These are phyloP conservation scores for Lysiphlebus fabarum DNA, from an alignment of 1,140 invertebrate species.

Conservation along the genomic window DNA sequence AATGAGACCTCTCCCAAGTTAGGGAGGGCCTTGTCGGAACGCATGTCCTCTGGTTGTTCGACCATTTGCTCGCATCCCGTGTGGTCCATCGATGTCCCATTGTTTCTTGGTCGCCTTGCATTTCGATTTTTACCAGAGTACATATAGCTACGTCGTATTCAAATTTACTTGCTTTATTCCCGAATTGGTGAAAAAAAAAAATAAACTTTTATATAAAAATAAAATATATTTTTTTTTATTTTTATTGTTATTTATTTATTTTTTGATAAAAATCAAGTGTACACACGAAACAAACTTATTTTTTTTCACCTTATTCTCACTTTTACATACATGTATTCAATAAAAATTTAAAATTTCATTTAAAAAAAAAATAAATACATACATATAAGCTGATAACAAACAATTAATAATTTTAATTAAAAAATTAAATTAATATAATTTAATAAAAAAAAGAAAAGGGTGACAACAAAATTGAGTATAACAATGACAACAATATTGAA, in stretches of 20 bases:
- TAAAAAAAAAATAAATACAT: too few relatives aligned
- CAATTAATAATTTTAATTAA: too few relatives aligned
- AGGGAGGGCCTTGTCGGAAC: slow-evolving; percentile 45
- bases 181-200: slow-evolving; percentile 33
- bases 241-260: too few relatives aligned
- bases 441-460: too few relatives aligned
- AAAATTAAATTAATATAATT: too few relatives aligned
- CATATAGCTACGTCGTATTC: slow-evolving; percentile 38
- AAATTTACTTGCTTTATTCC: slow-evolving; percentile 39
- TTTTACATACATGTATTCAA: too few relatives aligned
- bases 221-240: background rate
- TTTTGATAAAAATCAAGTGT: too few relatives aligned
- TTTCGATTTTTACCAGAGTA: background rate
- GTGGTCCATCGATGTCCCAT: slow-evolving; percentile 56
- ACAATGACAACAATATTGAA: slow-evolving; percentile 24
- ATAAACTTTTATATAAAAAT: slow-evolving; percentile 1
- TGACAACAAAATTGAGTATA: too few relatives aligned
- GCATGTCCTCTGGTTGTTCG: slow-evolving; percentile 55
- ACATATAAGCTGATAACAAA: too few relatives aligned
- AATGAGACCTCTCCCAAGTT: slow-evolving; percentile 22
- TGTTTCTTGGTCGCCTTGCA: slow-evolving; percentile 41
- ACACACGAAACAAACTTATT: too few relatives aligned
- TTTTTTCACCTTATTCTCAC: too few relatives aligned
- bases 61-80: slow-evolving; percentile 57
- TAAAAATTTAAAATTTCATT: too few relatives aligned